Evolutionary conservation across 2,113 vertebrate species (phyloP), one percentile per base, ranked within the genome.

Genomic region (Porphyrio hochstetteri): DNA sequence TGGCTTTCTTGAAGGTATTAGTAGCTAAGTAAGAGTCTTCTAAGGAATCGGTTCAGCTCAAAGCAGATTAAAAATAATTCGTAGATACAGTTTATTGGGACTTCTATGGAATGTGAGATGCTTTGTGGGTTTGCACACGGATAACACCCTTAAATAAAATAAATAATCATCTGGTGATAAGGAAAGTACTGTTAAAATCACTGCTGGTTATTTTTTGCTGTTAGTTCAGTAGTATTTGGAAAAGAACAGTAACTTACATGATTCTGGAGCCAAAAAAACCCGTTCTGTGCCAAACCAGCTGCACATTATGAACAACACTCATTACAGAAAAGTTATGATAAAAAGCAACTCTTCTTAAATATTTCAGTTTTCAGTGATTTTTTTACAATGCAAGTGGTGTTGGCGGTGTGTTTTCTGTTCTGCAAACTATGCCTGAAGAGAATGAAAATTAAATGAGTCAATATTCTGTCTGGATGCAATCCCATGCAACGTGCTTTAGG

Each of bases 221-320:
- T 40, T 61, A 70, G 35, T 90, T 29, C 2, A 11, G 20, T 61
- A 69, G 6, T 74, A 29, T 27, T 61, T 75, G 40, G 27, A 31
- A 78, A 86, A 86, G 68, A 77, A 2, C 40, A 68, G 6, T 27
- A 72, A 92, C 5, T 59, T 78, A 14, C 0, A 1, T 35, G 38
- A 23, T 50, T 61, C 60, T 80, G 40, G 16, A 88, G 19, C 12
- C 8, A 52, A 72, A 65, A 42, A 68, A 86, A 72, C 40, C 11
- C 29, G 11, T 0, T 33, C 16, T 80, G 14, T 61, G 25, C n/a
- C 0, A 1, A 71, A 75, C 6, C 46, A 70, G 10, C 4, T 74
- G 5, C 25, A 13, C 18, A 36, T 17, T 20, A 61, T 65, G 36
- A 75, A 29, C 53, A 83, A 52, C 11, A 12, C 10, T 59, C 7